A percentile compares a stretch with the other conserved stretches of the same genome.
Conservation (phyloP, 2,797 vertebrate genomes). For the Hoplostethus atlanticus region DNA sequence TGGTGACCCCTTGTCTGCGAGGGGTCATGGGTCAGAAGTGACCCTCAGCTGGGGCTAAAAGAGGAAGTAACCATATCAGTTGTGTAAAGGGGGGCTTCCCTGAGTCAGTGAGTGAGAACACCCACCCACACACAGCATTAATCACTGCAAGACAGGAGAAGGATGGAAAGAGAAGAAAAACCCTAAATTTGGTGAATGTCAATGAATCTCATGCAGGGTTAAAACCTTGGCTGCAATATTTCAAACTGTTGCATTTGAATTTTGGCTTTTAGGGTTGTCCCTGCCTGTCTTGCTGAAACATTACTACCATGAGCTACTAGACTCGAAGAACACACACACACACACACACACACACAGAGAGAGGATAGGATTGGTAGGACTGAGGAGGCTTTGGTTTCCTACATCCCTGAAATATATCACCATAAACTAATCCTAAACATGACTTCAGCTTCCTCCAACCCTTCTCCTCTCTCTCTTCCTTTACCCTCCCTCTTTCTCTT, state of each 20-base stretch:
- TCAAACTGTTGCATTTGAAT: no score
- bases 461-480: slow-evolving; percentile 13
- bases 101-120: slow-evolving; percentile 49
- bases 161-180: slow-evolving; percentile 18
- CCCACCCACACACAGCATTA: slow-evolving; percentile 50
- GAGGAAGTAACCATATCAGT: slow-evolving; percentile 77
- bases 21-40: slow-evolving; percentile 64
- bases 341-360: background rate
- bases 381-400: slow-evolving; percentile 49
- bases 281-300: no score
- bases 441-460: slow-evolving; percentile 60
- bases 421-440: slow-evolving; percentile 73
- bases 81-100: slow-evolving; percentile 52
- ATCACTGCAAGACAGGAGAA: slow-evolving; percentile 28
- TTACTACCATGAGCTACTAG: no score
- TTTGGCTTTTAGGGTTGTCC: no score
- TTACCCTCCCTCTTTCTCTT: slow-evolving; percentile 20
- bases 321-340: background rate
- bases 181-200: slow-evolving; percentile 22
- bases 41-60: slow-evolving; percentile 69
- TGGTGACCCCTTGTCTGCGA: slow-evolving; percentile 43
- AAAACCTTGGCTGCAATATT: background rate
- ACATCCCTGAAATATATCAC: slow-evolving; percentile 53
- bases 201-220: slow-evolving; percentile 8
- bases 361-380: slow-evolving; percentile 21